Conservation (phyloP, 1,140 invertebrate species). For the Cheumatopsyche charites region DNA sequence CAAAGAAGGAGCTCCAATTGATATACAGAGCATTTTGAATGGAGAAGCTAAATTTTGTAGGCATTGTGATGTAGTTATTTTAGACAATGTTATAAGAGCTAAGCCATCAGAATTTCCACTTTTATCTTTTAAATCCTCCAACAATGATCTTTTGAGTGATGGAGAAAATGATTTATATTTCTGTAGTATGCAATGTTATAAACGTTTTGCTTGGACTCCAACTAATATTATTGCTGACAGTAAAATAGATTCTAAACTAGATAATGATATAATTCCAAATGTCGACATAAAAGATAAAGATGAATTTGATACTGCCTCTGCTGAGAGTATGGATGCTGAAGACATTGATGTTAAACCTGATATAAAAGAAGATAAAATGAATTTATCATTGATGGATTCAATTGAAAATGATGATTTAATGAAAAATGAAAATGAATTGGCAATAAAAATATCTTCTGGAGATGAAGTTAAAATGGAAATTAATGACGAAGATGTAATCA, state of each 20-base stretch:
- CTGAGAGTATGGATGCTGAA: slow-evolving; percentile 61
- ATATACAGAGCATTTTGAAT: slow-evolving; percentile 89
- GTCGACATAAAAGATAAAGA: slow-evolving; percentile 58
- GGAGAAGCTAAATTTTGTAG: slow-evolving; percentile 88
- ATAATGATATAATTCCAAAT: slow-evolving; percentile 54
- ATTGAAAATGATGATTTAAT: slow-evolving; percentile 60
- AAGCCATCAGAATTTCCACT: slow-evolving; percentile 82
- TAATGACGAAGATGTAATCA: slow-evolving; percentile 60
- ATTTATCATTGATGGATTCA: slow-evolving; percentile 59
- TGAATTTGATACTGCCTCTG: slow-evolving; percentile 57
- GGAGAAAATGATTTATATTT: slow-evolving; percentile 76
- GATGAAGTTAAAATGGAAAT: slow-evolving; percentile 60
- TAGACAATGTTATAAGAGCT: slow-evolving; percentile 80
- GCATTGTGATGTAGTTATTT: slow-evolving; percentile 88
- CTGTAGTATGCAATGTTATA: slow-evolving; percentile 84
- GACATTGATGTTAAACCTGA: slow-evolving; percentile 60
- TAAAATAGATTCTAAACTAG: slow-evolving; percentile 50
- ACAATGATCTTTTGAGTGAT: slow-evolving; percentile 66
- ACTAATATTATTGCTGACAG: slow-evolving; percentile 61
- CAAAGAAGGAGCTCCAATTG: slow-evolving; percentile 81
- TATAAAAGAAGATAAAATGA: slow-evolving; percentile 61
- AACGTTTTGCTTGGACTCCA: slow-evolving; percentile 67
- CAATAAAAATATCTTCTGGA: slow-evolving; percentile 53
- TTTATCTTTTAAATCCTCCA: slow-evolving; percentile 68
- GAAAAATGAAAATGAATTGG: slow-evolving; percentile 57